Evolutionary conservation across 2,888 invertebrate genomes (phyloP).

Genomic region (Tromatobia lineatoria): DNA sequence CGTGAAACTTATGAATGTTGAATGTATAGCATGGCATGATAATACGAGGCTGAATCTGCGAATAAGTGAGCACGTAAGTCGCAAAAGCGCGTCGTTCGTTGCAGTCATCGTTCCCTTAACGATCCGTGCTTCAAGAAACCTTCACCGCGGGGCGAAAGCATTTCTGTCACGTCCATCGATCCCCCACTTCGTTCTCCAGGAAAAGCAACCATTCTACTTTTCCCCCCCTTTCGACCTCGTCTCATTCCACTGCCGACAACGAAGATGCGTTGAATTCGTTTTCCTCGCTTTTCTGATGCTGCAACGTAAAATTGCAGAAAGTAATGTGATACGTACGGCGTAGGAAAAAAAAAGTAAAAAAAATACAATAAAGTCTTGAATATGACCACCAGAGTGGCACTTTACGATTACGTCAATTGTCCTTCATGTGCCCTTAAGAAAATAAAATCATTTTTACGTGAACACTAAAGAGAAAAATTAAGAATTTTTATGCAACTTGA

Average conservation of each 20-base stretch:
- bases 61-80: constrained; percentile 58
- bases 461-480: neutral
- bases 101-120: constrained; percentile 66
- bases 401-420: constrained; percentile 8
- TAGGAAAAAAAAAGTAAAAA: neutral
- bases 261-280: constrained; percentile 31
- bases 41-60: constrained; percentile 52
- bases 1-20: constrained; percentile 56
- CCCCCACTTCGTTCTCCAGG: constrained; percentile 28
- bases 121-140: constrained; percentile 45
- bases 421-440: neutral
- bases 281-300: constrained; percentile 25
- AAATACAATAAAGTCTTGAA: constrained; percentile 13
- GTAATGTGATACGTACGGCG: neutral
- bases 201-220: constrained; percentile 25
- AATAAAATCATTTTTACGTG: constrained; percentile 10
- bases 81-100: constrained; percentile 65
- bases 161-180: constrained; percentile 64
- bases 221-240: constrained; percentile 1
- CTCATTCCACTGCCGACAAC: constrained; percentile 13
- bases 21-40: constrained; percentile 11
- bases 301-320: constrained; percentile 54
- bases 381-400: neutral
- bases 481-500: neutral
- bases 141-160: constrained; percentile 40